Conservation (phyloP, 2,888 invertebrate genomes). For the Synanthedon formicaeformis region DNA sequence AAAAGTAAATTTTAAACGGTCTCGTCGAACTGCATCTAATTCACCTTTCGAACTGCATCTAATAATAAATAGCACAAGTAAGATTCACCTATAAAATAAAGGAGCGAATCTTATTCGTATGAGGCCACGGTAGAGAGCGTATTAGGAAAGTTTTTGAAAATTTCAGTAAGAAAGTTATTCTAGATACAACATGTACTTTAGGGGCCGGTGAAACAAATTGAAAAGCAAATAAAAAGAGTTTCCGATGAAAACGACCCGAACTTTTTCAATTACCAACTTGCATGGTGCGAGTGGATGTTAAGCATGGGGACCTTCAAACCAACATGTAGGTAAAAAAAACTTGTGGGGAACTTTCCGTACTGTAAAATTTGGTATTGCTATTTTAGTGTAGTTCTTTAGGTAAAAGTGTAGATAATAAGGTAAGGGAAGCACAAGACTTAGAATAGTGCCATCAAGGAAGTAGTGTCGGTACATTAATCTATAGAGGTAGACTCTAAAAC, state of each 20-base stretch:
- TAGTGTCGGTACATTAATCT: too few relatives aligned
- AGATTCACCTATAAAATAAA: slow-evolving; percentile 12
- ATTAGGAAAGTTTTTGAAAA: slow-evolving; percentile 18
- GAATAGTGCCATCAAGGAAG: too few relatives aligned
- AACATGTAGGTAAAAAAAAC: neutral
- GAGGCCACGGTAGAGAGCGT: neutral
- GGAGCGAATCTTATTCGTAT: neutral
- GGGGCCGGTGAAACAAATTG: slow-evolving; percentile 33
- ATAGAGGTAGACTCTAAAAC: too few relatives aligned
- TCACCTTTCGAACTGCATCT: slow-evolving; percentile 10
- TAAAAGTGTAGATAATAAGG: too few relatives aligned
- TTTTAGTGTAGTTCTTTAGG: neutral
- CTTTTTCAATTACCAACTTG: slow-evolving; percentile 69
- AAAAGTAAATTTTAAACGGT: slow-evolving; percentile 10
- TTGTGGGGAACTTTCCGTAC: too few relatives aligned
- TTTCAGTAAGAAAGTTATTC: slow-evolving; percentile 27
- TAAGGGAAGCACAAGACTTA: too few relatives aligned
- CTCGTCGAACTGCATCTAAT: slow-evolving; percentile 10
- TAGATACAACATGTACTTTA: slow-evolving; percentile 21
- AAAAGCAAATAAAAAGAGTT: slow-evolving; percentile 38
- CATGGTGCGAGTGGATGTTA: slow-evolving; percentile 44
- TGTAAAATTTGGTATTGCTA: neutral
- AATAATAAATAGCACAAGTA: slow-evolving; percentile 12
- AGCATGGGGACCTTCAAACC: slow-evolving; percentile 14
- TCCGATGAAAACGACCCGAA: slow-evolving; percentile 43